These are phyloP conservation scores for Dasypus novemcinctus DNA, from an alignment of 2,113 vertebrate species.

Conservation along the genomic window DNA sequence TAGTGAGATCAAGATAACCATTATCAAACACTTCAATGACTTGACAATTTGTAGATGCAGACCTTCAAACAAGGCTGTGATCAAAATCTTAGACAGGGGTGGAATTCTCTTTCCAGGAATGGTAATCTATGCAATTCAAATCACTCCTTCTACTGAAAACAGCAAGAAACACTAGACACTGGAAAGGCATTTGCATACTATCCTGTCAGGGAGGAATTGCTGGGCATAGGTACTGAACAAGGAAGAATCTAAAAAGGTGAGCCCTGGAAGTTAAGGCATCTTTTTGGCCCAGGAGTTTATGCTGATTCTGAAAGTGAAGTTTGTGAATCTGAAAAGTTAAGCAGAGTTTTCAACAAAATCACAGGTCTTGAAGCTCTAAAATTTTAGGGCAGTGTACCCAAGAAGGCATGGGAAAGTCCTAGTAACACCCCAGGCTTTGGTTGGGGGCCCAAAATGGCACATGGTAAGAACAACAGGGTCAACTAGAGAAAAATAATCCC, in stretches of 20 bases:
- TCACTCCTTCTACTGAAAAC: no score
- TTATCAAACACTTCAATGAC: not conserved
- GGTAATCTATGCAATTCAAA: not conserved
- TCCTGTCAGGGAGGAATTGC: no score
- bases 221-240: not conserved
- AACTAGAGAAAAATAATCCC: not conserved
- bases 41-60: not conserved
- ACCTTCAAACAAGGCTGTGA: not conserved
- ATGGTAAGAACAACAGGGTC: not conserved
- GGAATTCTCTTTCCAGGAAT: not conserved
- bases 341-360: not conserved
- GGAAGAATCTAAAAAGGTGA: not conserved
- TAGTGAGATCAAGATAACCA: no score
- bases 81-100: not conserved
- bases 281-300: no score
- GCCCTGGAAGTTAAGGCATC: no score
- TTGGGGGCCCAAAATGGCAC: not conserved
- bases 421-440: not conserved
- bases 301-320: no score
- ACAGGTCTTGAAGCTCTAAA: not conserved
- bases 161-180: not conserved
- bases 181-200: not conserved
- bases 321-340: no score
- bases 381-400: not conserved
- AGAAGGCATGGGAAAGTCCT: not conserved